Base-by-base conservation (phyloP, 1,140 invertebrate genomes). In the Diachasmimorpha longicaudata region DNA sequence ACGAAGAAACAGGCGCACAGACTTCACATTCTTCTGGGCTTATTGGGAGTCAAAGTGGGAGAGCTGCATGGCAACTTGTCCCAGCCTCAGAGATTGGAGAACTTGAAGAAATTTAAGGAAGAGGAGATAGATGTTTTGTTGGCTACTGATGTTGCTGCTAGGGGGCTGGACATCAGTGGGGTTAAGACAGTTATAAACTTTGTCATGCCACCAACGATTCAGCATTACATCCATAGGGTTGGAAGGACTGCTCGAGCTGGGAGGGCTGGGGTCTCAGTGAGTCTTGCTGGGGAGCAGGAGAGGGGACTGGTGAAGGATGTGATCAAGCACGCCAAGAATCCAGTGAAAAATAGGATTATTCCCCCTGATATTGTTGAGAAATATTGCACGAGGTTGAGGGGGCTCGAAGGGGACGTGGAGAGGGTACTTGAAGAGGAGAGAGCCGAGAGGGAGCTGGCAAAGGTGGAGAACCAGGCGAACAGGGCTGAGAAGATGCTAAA, bases 141-240 rank as follows among this genome's bases (percentile, higher is more conserved):
- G 68, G 97, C 97, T 0, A 99, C 98, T 4, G 98, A 99, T 90
- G 94, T 99, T 23, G 98, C 98, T 8, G 97, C 98, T 31, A 91
- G 98, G 88, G 98, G 98, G 88, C 90, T 99, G 31, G 98, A 99
- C 88, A 99, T 99, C 81, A 93, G 95, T 63, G 97, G 96, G 8
- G 97, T 99, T 0, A 96, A 97, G 90, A 99, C 97, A 44, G 97
- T 99, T 4, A 96, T 99, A 48, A 99, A 99, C 89, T 99, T 98
- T 86, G 94, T 96, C 0, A 94, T 99, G 94, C 98, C 98, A 2
- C 93, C 94, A 19, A 96, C 96, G 0, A 87, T 98, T 10, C 96
- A 99, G 84, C 97, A 98, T 88, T 99, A 99, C 83, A 97, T 99
- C 85, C 98, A 99, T 83, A 91, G 96, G 87, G 96, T 98, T 19